Evolutionary conservation across 2,888 invertebrate species (phyloP).

Genomic region (Eumerus sabulonum): DNA sequence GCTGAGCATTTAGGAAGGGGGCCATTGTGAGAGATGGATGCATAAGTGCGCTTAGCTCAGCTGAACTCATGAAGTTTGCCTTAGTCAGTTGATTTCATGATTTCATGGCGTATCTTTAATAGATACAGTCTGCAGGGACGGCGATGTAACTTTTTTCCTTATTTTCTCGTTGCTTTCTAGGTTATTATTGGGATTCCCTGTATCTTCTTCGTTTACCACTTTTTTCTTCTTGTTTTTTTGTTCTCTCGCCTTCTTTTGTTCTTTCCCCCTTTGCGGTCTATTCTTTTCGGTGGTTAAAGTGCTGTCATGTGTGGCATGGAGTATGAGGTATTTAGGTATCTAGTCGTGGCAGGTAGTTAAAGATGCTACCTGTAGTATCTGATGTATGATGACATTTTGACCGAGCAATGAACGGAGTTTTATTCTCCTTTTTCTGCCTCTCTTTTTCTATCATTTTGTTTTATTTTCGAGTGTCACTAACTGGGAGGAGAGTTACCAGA

Average conservation of each 20-base stretch:
- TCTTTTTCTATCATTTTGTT: conserved; percentile 12
- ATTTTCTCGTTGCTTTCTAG: conserved; percentile 7
- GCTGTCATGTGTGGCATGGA: conserved; percentile 20
- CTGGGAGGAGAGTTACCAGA: conserved; percentile 24
- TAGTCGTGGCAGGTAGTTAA: neutral
- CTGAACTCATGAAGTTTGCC: conserved; percentile 42
- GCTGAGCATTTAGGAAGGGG: too few relatives aligned
- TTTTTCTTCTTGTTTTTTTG: too few relatives aligned
- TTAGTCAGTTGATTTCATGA: conserved; percentile 27
- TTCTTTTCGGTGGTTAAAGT: conserved; percentile 9
- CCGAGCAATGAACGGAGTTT: conserved; percentile 33
- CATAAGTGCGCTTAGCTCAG: conserved; percentile 51
- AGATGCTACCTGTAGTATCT: conserved; percentile 28
- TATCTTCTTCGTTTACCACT: too few relatives aligned
- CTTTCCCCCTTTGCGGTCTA: conserved; percentile 1
- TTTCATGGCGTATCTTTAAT: conserved; percentile 16
- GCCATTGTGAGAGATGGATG: conserved; percentile 31
- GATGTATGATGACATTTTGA: conserved; percentile 48
- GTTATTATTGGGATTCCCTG: conserved; percentile 9
- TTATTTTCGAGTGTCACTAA: conserved; percentile 15
- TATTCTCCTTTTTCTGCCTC: conserved; percentile 17
- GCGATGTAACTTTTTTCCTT: conserved; percentile 12
- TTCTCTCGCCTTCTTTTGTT: neutral
- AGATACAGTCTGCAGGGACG: neutral
- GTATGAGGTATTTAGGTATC: conserved; percentile 1